Evolutionary conservation across 2,113 vertebrate genomes (phyloP).

Genomic region (Chaetura pelagica): DNA sequence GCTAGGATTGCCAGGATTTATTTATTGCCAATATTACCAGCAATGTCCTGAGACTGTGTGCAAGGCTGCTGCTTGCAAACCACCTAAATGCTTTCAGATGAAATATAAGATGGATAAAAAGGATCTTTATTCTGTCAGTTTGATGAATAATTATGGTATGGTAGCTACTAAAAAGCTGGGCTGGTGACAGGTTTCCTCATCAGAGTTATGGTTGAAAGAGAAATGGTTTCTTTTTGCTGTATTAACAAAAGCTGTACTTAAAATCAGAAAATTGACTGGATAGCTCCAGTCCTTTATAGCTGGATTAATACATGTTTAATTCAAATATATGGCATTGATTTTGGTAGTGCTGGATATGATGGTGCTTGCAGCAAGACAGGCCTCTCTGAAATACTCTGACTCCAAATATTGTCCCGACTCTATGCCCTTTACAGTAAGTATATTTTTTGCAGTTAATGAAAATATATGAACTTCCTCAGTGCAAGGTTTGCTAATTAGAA

Average conservation of each 20-base stretch:
- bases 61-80: not conserved
- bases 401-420: not conserved
- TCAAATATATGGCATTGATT: constrained; percentile 34
- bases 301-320: constrained; percentile 21
- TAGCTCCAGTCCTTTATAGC: not conserved
- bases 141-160: constrained; percentile 27
- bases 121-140: constrained; percentile 41
- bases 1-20: not conserved
- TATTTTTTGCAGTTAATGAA: not conserved
- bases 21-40: constrained; percentile 21
- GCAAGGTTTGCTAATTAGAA: not conserved
- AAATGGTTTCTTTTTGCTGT: not conserved
- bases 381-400: not conserved
- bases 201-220: not conserved
- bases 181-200: not conserved
- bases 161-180: not conserved
- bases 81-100: not conserved
- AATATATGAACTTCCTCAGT: not conserved
- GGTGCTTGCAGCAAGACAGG: not conserved
- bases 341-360: not conserved
- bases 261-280: not conserved
- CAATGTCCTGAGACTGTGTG: not conserved
- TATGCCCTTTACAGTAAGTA: fast-evolving
- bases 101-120: constrained; percentile 62
- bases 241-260: constrained; percentile 25